These are phyloP conservation scores for Pseudomyrmex dendroicus DNA, from an alignment of 1,140 invertebrate genomes.

Conservation along the genomic window DNA sequence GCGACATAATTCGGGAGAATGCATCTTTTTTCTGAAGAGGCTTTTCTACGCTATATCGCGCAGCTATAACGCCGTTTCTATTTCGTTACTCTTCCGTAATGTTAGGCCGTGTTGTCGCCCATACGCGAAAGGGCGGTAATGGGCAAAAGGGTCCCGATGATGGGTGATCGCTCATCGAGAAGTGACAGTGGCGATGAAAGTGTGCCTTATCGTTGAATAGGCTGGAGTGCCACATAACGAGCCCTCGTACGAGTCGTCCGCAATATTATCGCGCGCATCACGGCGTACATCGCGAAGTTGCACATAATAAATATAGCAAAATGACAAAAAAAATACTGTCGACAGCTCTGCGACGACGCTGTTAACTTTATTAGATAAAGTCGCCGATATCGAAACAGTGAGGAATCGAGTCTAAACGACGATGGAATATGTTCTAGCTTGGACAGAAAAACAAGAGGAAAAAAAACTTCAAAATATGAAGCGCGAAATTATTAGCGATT, in stretches of 20 bases:
- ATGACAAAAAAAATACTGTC: not conserved
- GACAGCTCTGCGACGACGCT: not conserved
- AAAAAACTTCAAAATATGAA: not conserved
- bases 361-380: constrained; percentile 24
- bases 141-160: constrained; percentile 65
- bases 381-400: not conserved
- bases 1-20: constrained; percentile 24
- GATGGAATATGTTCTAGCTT: too few relatives aligned
- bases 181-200: constrained; percentile 69
- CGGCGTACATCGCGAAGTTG: too few relatives aligned
- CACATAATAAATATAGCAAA: too few relatives aligned
- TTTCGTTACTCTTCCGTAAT: constrained; percentile 59
- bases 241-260: constrained; percentile 16
- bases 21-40: not conserved
- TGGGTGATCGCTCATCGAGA: constrained; percentile 72
- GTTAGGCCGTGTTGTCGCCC: constrained; percentile 12
- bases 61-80: constrained; percentile 32
- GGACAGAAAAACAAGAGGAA: not conserved
- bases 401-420: not conserved
- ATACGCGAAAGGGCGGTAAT: constrained; percentile 70
- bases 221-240: constrained; percentile 54
- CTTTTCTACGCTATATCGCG: constrained; percentile 37
- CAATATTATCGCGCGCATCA: constrained; percentile 53
- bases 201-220: constrained; percentile 67
- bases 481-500: not conserved